Conservation (phyloP, 2,113 vertebrate genomes). For the Oreochromis spilurus region DNA sequence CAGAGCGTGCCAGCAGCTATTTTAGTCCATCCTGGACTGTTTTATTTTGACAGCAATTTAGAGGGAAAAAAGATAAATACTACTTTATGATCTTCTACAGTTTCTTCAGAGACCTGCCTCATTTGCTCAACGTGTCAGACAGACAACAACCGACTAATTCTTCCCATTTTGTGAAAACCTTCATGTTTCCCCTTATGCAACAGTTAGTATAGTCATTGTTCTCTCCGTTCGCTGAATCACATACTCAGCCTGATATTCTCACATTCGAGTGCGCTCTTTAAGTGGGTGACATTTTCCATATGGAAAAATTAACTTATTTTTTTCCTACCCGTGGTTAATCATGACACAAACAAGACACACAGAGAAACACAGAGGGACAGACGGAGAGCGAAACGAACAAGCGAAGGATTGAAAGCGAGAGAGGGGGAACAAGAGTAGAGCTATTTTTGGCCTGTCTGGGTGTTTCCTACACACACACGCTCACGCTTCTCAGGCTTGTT, state of each 20-base stretch:
- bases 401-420: constrained; percentile 43
- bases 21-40: background rate
- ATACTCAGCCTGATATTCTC: constrained; percentile 9
- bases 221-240: constrained; percentile 13
- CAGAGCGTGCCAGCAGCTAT: background rate
- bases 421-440: constrained; percentile 23
- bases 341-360: constrained; percentile 5
- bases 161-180: background rate
- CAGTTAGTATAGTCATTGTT: constrained; percentile 15
- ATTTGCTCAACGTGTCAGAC: background rate
- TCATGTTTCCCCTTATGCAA: constrained; percentile 27
- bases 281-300: constrained; percentile 52
- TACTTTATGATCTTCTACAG: background rate
- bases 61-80: background rate
- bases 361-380: background rate
- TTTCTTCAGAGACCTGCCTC: background rate
- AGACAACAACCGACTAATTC: constrained; percentile 2
- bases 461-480: constrained; percentile 56
- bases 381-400: background rate
- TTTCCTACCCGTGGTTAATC: constrained; percentile 15
- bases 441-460: constrained; percentile 62
- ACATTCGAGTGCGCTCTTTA: background rate
- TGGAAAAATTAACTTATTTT: constrained; percentile 21
- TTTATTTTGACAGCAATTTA: background rate
- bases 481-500: constrained; percentile 48